Base-by-base conservation (phyloP, 1,140 invertebrate species). In the Drosophila pandora region DNA sequence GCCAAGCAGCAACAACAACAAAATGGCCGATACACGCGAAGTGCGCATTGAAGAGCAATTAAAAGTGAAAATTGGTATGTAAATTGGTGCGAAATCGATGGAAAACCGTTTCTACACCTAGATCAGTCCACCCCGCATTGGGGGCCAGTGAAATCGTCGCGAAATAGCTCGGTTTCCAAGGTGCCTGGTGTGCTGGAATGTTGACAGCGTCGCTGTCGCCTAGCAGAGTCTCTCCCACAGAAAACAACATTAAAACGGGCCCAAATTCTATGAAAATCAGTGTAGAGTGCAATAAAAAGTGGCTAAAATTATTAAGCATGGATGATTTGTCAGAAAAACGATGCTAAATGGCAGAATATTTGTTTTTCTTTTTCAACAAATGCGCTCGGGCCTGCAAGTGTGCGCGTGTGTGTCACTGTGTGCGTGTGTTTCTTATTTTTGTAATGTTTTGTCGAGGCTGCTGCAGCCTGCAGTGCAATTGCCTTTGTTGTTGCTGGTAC, bases 41-140 rank as follows among this genome's bases (percentile, higher is more conserved):
- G 95, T 96, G 93, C 95, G 96, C 93, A 94, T 96, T 93, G 95
- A 96, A 92, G 96, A 97, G 94, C 94, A 95, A 92, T 94, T 97
- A 92, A 96, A 95, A 95, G 96, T 96, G 91, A 97, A 96, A 95
- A 96, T 97, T 91, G 96, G 96, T 96, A 94, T 92, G 94, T 94
- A 93, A 90, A 79, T 62, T 57, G 64, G 76, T 85, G 77, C 65
- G 47, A 76, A 91, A 78, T 76, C 53, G 49, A 53, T 62, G 34
- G 48, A 77, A 80, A 83, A 68, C 30, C 34, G n/a, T 25, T 37
- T 45, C 10, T 32, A 69, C 54, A 49, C 59, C 45, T 54, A 53
- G 63, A 65, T 30, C 47, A 78, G 64, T 48, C 32, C 28, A 39
- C 6, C 13, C 47, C 37, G 21, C 57, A 39, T 69, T 41, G 17